Evolutionary conservation across 2,888 invertebrate species (phyloP), one percentile per base, ranked within the genome.

Genomic region (Phengaris arion): DNA sequence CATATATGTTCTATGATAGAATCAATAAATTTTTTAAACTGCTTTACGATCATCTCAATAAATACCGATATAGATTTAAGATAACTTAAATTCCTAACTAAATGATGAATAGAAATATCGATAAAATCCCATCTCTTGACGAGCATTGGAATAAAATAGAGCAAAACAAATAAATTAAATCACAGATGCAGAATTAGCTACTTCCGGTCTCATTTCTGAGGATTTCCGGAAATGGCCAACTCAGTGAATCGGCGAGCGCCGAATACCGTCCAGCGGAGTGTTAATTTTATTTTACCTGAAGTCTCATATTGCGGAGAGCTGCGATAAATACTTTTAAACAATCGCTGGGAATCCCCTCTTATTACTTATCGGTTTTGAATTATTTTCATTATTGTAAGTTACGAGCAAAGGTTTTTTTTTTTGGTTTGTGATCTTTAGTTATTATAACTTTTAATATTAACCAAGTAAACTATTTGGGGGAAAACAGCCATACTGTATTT

Each of bases 251-350:
- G 48, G 48, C 35, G 75, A 46, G 48, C 57, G 70, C 70, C 75
- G 59, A 75, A 72, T 70, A 48, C 70, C 57, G 57, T 46, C 69
- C 69, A 75, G n/a, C 51, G 75, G n/a, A 70, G 75, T 70, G 70
- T 59, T 57, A 70, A 75, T 57, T 75, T 48, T 75, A 70, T 75
- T 70, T 75, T 57, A 75, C 75, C 69, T 75, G 55, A 48, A 75
- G 55, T 54, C 57, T 70, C 57, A 46, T 75, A 57, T 75, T 70
- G 57, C 75, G 57, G 55, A 51, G 15, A 22, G 35, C n/a, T 75
- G 15, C 22, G 59, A 75, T 52, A 75, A 69, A 75, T 75, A 46
- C 55, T 74, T 74, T 51, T 70, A 57, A 54, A 48, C 69, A 55
- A 69, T 70, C 12, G 64, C 2, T 64, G 10, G 3, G 22, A 54